Evolutionary conservation across 1,140 invertebrate genomes (phyloP), one percentile per base, ranked within the genome.

Genomic region (Cotesia chilonis): DNA sequence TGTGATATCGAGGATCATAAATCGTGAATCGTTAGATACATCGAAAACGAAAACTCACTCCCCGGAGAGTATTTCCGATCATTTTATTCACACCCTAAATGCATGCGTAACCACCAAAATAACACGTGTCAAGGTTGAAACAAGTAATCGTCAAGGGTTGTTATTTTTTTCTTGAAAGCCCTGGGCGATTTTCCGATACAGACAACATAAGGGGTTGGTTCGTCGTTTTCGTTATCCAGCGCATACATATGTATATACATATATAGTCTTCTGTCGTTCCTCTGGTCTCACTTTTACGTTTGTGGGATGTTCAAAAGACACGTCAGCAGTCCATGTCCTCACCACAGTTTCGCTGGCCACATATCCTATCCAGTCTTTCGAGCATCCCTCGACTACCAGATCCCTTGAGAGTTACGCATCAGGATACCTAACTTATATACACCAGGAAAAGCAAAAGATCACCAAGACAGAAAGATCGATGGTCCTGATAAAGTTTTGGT

Each of bases 391-490:
- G 66, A 41, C 38, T 28, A 28, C 28, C 28, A 68, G 7, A 63
- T 63, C 60, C 60, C 60, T 14, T 59, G 57, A 28, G 57, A 59
- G 57, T 17, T 37, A 63, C 35, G 36, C 60, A 63, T 57, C n/a
- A 38, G 59, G 9, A 28, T 12, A 28, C 59, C n/a, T 4, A n/a
- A 14, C 38, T 14, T 14, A 4, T 38, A 20, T 10, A 37, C 12
- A 37, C n/a, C 5, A 14, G 54, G n/a, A 20, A 28, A 37, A 63
- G 10, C 12, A 63, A 12, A 38, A 63, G 60, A 63, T 51, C 75
- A 78, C 54, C 72, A 55, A 75, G 72, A 72, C 73, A 67, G 75
- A 77, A 80, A 83, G 83, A 83, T 84, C 78, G 78, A 84, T 83
- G 77, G 76, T 66, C 68, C 71, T 73, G 83, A 84, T 84, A 83